phyloP scores from a whole-genome alignment of 2,888 invertebrate genomes.

The Apantesis nais region DNA sequence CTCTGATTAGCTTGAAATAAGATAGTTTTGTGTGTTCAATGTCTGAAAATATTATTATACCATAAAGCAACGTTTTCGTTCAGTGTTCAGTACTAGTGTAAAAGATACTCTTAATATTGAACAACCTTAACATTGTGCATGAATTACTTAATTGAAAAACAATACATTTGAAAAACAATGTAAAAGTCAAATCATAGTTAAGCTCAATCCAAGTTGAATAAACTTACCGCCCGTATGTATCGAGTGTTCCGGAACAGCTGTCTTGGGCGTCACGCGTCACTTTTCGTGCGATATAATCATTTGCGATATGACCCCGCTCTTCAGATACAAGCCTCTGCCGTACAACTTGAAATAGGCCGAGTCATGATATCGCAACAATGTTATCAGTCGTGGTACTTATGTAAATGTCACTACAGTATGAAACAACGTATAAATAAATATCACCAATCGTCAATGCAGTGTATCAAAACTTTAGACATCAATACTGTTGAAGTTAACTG shows the following conservation, averaged over 20 bases:
- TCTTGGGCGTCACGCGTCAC: slow-evolving; percentile 45
- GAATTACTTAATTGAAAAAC: too few species aligned
- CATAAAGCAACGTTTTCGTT: too few species aligned
- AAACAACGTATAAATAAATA: neutral
- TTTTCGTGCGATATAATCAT: slow-evolving; percentile 11
- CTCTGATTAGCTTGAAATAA: too few species aligned
- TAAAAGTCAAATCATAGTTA: neutral
- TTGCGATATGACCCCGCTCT: neutral
- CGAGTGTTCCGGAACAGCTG: slow-evolving; percentile 37
- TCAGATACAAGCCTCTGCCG: neutral
- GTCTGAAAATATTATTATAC: too few species aligned
- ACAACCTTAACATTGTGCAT: too few species aligned
- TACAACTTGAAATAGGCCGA: neutral
- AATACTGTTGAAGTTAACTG: neutral
- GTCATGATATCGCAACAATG: neutral
- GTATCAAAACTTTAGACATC: neutral
- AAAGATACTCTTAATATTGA: too few species aligned
- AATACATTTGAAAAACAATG: neutral
- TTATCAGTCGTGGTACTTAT: neutral
- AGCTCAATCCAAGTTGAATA: neutral
- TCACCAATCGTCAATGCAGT: neutral
- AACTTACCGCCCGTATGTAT: neutral
- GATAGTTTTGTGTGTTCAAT: too few species aligned
- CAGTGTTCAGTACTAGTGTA: too few species aligned
- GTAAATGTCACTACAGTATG: neutral